Evolutionary conservation across 2,113 vertebrate species (phyloP).

Genomic region (Cavia porcellus): DNA sequence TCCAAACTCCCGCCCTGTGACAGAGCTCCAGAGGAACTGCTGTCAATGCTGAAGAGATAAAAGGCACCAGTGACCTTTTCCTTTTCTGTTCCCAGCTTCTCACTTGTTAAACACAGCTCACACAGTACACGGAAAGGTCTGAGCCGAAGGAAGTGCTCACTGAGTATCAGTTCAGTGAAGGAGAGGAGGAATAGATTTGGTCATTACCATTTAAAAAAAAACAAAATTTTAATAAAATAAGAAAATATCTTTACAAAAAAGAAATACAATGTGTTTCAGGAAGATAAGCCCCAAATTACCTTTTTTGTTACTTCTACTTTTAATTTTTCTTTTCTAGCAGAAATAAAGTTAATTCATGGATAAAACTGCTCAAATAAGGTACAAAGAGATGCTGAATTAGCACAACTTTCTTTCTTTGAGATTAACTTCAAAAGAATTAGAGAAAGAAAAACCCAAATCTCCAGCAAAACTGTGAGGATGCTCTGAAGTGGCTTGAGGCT

Average conservation of each 20-base stretch:
- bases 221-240: constrained; percentile 5
- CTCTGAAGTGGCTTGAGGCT: neutral
- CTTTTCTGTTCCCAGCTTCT: neutral
- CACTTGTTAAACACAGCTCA: neutral
- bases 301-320: neutral
- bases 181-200: neutral
- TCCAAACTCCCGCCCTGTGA: neutral
- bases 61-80: neutral
- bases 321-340: neutral
- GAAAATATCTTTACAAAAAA: neutral
- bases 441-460: neutral
- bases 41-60: neutral
- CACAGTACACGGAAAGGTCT: neutral
- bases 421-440: neutral
- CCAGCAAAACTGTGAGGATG: neutral
- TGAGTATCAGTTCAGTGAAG: neutral
- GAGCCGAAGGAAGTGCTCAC: neutral
- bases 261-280: neutral
- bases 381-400: neutral
- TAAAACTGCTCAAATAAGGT: neutral
- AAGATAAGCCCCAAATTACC: neutral
- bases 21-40: neutral
- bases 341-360: neutral
- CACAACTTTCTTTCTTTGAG: neutral
- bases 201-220: neutral